Conservation (phyloP, 2,113 vertebrate species). For the Tragelaphus buxtoni region DNA sequence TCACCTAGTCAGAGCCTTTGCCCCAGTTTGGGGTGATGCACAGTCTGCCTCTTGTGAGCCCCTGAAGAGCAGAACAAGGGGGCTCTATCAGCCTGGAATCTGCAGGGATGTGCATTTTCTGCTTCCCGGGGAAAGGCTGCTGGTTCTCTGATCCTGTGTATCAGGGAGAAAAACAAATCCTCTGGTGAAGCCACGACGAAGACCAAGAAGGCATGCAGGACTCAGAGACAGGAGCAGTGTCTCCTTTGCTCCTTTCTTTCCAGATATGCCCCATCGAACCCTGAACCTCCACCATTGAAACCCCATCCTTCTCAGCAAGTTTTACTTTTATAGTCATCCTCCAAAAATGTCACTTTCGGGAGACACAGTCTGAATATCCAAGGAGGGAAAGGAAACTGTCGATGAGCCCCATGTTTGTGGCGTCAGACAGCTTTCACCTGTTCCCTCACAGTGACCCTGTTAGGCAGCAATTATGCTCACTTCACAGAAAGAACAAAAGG, state of each 20-base stretch:
- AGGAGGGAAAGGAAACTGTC: background rate
- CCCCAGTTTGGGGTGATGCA: background rate
- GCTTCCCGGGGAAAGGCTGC: background rate
- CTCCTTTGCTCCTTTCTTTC: background rate
- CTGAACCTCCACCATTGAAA: background rate
- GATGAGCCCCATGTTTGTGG: background rate
- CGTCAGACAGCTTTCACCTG: background rate
- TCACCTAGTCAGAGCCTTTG: background rate
- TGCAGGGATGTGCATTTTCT: background rate
- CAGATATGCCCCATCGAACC: accelerated
- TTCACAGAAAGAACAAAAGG: background rate
- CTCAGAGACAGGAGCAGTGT: accelerated
- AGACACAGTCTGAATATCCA: background rate
- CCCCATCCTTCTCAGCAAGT: background rate
- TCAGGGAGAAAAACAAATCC: background rate
- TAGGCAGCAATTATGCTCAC: background rate
- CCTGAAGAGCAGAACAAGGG: background rate
- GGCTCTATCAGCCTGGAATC: background rate
- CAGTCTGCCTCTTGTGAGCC: background rate
- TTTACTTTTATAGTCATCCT: background rate
- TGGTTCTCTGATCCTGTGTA: background rate
- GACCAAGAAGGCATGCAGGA: too few relatives aligned
- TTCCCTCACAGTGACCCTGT: background rate
- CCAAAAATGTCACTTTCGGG: background rate
- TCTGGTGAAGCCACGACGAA: background rate